Evolutionary conservation across 2,797 vertebrate genomes (phyloP).

Genomic region (Crocodylus rhombifer): DNA sequence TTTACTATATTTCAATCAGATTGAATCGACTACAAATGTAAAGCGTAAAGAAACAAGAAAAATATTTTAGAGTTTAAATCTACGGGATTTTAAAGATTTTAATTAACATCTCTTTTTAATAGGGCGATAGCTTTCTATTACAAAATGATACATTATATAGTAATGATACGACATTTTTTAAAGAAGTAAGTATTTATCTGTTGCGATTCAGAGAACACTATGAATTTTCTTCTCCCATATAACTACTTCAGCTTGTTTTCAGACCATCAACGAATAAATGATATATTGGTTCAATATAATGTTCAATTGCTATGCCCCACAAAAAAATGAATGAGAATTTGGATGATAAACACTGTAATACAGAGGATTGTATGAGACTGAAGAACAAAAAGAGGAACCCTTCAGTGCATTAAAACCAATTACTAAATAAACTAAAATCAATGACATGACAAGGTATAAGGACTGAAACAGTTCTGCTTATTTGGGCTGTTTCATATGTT

Average conservation of each 20-base stretch:
- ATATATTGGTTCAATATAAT: conserved; percentile 42
- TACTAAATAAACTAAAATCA: conserved; percentile 62
- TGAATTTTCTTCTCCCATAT: conserved; percentile 8
- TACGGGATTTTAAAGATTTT: background rate
- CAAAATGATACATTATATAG: background rate
- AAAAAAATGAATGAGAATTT: conserved; percentile 50
- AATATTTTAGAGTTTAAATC: no score
- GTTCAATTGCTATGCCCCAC: background rate
- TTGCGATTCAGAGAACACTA: background rate
- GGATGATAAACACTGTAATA: conserved; percentile 43
- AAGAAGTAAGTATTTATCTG: conserved; percentile 15
- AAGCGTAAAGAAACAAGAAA: background rate
- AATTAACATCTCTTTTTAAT: background rate
- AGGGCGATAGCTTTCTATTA: background rate
- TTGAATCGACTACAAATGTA: background rate
- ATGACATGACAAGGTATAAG: conserved; percentile 31
- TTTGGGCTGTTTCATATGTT: conserved; percentile 36
- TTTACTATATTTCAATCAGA: background rate
- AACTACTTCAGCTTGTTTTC: conserved; percentile 27
- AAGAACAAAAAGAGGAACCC: conserved; percentile 44
- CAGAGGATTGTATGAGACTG: conserved; percentile 11
- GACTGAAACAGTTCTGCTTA: conserved; percentile 39
- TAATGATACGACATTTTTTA: background rate
- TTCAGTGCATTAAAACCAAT: conserved; percentile 69
- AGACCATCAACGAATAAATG: background rate